Evolutionary conservation across 37 sponge, comb jelly and placozoan genomes (phyloP).

Genomic region (Agelas oroides): DNA sequence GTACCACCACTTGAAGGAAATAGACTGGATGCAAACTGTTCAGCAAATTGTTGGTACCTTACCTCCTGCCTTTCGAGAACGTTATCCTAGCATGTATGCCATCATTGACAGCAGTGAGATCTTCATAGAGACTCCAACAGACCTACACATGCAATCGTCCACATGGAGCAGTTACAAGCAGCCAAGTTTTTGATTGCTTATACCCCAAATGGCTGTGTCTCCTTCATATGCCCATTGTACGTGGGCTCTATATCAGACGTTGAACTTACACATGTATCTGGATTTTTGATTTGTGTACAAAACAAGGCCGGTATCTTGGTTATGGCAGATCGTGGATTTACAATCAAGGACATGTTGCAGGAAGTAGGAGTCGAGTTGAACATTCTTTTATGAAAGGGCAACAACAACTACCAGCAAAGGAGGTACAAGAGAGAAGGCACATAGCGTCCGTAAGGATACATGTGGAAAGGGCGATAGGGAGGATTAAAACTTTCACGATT

Average conservation of each 20-base stretch:
- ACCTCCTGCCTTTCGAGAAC: slow-evolving; percentile 28
- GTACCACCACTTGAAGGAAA: slow-evolving; percentile 22
- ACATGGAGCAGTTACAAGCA: slow-evolving; percentile 66
- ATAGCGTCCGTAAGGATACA: slow-evolving; percentile 66
- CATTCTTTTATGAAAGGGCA: slow-evolving; percentile 61
- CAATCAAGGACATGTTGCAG: slow-evolving; percentile 58
- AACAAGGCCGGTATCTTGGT: slow-evolving; percentile 51
- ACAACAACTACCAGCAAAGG: slow-evolving; percentile 50
- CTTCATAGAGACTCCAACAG: slow-evolving; percentile 40
- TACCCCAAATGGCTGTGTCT: slow-evolving; percentile 24
- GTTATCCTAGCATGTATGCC: slow-evolving; percentile 37
- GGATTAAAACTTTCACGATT: slow-evolving; percentile 53
- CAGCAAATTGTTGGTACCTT: slow-evolving; percentile 34
- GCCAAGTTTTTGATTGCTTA: slow-evolving; percentile 53
- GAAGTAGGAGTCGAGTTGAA: slow-evolving; percentile 55
- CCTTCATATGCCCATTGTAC: slow-evolving; percentile 49
- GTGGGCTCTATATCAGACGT: slow-evolving; percentile 43
- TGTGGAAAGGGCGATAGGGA: slow-evolving; percentile 73
- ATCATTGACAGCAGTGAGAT: slow-evolving; percentile 58
- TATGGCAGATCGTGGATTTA: slow-evolving; percentile 78
- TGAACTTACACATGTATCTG: slow-evolving; percentile 3
- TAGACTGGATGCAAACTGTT: slow-evolving; percentile 37
- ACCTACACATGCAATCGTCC: slow-evolving; percentile 39
- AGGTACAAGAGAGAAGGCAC: slow-evolving; percentile 48
- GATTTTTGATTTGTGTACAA: slow-evolving; percentile 30